Conservation (phyloP, 2,888 invertebrate species). For the Lamellibrachia columna region DNA sequence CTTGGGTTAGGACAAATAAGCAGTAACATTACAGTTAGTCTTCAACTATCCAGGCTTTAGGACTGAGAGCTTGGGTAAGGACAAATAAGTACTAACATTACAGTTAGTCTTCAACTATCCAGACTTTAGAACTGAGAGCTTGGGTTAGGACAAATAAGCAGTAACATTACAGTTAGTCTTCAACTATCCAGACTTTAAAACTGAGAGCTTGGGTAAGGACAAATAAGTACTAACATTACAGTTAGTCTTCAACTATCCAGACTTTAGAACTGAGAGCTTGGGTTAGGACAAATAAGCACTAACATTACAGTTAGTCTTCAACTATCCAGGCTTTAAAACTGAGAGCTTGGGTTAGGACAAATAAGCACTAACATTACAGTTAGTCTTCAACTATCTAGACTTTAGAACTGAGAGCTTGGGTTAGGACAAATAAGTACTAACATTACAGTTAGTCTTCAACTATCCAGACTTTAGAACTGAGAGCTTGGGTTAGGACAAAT, state of each 20-base stretch:
- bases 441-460: too few species aligned
- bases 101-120: too few species aligned
- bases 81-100: not conserved
- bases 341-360: not conserved
- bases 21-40: too few species aligned
- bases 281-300: not conserved
- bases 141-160: not conserved
- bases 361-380: not conserved
- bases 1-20: not conserved
- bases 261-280: not conserved
- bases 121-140: not conserved
- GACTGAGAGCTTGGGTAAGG: not conserved
- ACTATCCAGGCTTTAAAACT: not conserved
- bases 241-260: too few species aligned
- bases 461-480: not conserved
- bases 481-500: not conserved
- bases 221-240: not conserved
- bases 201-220: not conserved
- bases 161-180: too few species aligned
- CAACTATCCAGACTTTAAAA: not conserved
- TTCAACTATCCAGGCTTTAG: not conserved
- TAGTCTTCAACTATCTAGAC: too few species aligned
- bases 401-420: not conserved
- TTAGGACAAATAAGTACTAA: not conserved
- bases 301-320: too few species aligned